Conservation (phyloP, 2,888 invertebrate genomes). For the Taphrorychus bicolor region DNA sequence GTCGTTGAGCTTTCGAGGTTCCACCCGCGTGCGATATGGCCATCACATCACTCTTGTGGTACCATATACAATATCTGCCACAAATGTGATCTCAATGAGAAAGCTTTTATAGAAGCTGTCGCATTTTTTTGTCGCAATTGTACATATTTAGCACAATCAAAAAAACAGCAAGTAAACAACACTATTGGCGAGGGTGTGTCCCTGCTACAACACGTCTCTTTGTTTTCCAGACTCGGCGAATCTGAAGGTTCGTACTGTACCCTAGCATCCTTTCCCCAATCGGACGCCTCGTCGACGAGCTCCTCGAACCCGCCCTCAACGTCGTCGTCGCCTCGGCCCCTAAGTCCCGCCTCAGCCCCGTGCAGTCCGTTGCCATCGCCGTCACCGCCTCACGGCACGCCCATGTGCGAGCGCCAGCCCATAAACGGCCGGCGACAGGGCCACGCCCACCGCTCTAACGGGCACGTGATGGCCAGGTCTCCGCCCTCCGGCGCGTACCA, state of each 20-base stretch:
- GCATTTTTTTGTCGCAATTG: too few relatives aligned
- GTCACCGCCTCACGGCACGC: conserved; percentile 43
- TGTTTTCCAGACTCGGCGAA: conserved; percentile 63
- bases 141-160: too few relatives aligned
- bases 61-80: too few relatives aligned
- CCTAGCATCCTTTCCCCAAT: conserved; percentile 63
- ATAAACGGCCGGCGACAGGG: conserved; percentile 43
- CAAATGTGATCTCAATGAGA: too few relatives aligned
- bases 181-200: too few relatives aligned
- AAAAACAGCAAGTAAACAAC: too few relatives aligned
- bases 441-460: conserved; percentile 42
- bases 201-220: background rate
- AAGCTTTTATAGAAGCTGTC: too few relatives aligned
- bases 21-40: too few relatives aligned
- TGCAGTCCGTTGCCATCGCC: conserved; percentile 41
- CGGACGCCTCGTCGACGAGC: conserved; percentile 45
- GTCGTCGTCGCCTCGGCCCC: conserved; percentile 30
- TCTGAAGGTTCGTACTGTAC: conserved; percentile 69
- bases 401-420: conserved; percentile 14
- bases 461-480: conserved; percentile 39
- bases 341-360: conserved; percentile 26
- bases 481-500: conserved; percentile 19
- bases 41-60: too few relatives aligned
- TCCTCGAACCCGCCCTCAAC: conserved; percentile 43
- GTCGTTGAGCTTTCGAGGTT: too few relatives aligned